Evolutionary conservation across 2,797 vertebrate genomes (phyloP).

Genomic region (Acridotheres tristis): DNA sequence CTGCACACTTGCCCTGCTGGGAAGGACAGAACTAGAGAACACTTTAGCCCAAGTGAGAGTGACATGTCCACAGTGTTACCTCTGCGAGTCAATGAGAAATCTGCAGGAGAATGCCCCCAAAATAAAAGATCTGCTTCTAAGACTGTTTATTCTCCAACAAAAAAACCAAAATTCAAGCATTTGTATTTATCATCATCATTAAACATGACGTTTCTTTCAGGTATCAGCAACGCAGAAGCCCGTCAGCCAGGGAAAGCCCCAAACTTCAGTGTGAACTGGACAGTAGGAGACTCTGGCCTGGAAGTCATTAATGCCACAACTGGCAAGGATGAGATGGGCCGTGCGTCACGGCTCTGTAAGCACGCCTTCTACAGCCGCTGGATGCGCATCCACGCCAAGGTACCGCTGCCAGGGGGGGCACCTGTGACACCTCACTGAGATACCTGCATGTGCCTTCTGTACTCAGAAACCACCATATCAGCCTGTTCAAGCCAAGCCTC

Average conservation of each 20-base stretch:
- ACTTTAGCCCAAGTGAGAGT: neutral
- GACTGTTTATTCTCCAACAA: neutral
- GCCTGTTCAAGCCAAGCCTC: neutral
- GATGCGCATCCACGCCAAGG: conserved; percentile 92
- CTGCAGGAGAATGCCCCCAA: neutral
- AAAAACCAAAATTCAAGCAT: neutral
- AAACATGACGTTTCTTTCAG: conserved; percentile 63
- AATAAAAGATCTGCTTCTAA: neutral
- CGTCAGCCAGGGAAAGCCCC: conserved; percentile 96
- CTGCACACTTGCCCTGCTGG: neutral
- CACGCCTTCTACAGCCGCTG: conserved; percentile 94
- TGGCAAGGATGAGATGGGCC: conserved; percentile 95
- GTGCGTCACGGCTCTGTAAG: conserved; percentile 93
- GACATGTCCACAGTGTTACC: neutral
- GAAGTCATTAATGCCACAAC: conserved; percentile 96
- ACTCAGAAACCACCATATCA: neutral
- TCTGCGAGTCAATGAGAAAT: accelerated
- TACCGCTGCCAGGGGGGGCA: conserved; percentile 39
- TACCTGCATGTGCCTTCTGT: accelerated
- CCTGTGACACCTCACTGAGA: accelerated
- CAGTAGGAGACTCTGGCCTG: conserved; percentile 86
- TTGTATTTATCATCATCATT: neutral
- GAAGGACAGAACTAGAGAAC: neutral
- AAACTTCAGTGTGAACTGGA: conserved; percentile 98
- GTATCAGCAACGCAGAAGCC: conserved; percentile 96